phyloP scores from a whole-genome alignment of 2,797 vertebrate species.

The Trachurus trachurus region DNA sequence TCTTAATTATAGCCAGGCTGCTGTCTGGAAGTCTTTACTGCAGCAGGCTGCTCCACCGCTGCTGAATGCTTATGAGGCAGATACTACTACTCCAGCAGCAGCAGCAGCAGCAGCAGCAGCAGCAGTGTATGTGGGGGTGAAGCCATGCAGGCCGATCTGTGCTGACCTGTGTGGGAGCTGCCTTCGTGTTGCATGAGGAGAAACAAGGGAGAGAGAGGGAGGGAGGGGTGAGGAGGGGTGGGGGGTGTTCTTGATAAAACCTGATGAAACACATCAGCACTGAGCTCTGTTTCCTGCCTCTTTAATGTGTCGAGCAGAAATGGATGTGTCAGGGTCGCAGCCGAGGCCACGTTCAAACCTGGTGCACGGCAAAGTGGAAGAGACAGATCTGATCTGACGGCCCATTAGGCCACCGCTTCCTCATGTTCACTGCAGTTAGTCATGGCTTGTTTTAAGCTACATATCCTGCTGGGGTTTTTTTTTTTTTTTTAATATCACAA shows the following conservation, averaged over 20 bases:
- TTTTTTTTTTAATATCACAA: too few relatives aligned
- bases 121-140: slow-evolving; percentile 17
- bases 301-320: slow-evolving; percentile 13
- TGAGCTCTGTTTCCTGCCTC: slow-evolving; percentile 5
- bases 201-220: background rate
- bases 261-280: background rate
- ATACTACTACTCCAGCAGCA: slow-evolving; percentile 48
- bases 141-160: slow-evolving; percentile 12
- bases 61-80: slow-evolving; percentile 73
- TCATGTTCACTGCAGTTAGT: background rate
- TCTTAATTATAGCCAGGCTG: slow-evolving; percentile 84
- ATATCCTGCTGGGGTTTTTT: too few relatives aligned
- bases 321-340: background rate
- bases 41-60: slow-evolving; percentile 45
- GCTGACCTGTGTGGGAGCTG: slow-evolving; percentile 34
- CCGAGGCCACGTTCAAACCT: background rate
- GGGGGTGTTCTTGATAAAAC: background rate
- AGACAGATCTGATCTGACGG: background rate
- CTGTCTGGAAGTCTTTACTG: slow-evolving; percentile 82
- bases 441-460: background rate
- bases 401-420: background rate
- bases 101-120: slow-evolving; percentile 5
- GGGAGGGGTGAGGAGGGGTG: too few relatives aligned
- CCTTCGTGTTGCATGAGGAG: slow-evolving; percentile 44
- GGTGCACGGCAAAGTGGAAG: background rate